Base-by-base conservation (phyloP, 2,888 invertebrate genomes). In the Nemotelus pantherinus region DNA sequence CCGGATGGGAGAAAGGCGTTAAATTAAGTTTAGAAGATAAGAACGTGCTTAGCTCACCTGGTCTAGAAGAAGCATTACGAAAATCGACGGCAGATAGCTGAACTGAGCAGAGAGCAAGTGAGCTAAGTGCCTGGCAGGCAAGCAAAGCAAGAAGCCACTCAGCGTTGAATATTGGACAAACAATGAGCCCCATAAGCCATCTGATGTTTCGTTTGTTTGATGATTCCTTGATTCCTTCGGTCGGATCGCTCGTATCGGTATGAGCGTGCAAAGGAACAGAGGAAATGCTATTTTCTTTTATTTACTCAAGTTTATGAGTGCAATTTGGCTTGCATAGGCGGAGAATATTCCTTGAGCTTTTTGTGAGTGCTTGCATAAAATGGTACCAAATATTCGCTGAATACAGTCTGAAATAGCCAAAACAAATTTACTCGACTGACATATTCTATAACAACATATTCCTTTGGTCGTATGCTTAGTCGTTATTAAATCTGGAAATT, bases 21-120 rank as follows among this genome's bases (percentile, higher is more conserved):
- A 74, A 74, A 74, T 74, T 74, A 60, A 74, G 72, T 74, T 9
- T 74, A 45, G n/a, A 44, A 44, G 60, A 74, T 74, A 74, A 74
- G 60, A 74, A 58, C 58, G 44, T 74, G 72, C 72, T 74, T 74
- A 60, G 47, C 60, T 74, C 72, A 74, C 72, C 72, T 74, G 72
- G 48, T 74, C 47, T 47, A 60, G 2, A 60, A 55, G 55, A 55
- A 71, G 43, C 44, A n/a, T 45, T 47, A 7, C 47, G 3, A 3
- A 3, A 57, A 25, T 57, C 57, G 10, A 6, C 53, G 57, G 25
- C 10, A n/a, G 57, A 10, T n/a, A 57, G 57, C 10, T 9, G 5
- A 57, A 10, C 25, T 58, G 58, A 58, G 39, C 25, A 10, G n/a
- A 39, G 5, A 25, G n/a, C 58, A n/a, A 25, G 25, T 25, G 1